A percentile compares a stretch with the other conserved stretches of the same genome.
phyloP scores from a whole-genome alignment of 53 echinoderm and acorn worm genomes.

The Henricia sp. region DNA sequence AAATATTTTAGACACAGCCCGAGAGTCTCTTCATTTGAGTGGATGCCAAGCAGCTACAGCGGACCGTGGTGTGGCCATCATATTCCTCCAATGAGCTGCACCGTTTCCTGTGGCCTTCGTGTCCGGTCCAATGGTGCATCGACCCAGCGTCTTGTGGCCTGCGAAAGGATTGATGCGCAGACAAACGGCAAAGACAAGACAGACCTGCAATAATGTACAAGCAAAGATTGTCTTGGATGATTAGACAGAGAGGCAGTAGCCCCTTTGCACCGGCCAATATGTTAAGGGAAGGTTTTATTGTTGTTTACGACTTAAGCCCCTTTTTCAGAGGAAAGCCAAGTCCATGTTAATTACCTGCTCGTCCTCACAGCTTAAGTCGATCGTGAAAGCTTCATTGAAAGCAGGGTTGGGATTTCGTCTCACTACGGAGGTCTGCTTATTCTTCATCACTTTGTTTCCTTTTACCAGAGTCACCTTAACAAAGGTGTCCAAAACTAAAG shows the following conservation, averaged over 20 bases:
- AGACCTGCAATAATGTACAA: constrained; percentile 19
- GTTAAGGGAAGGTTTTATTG: too few relatives aligned
- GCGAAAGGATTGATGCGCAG: constrained; percentile 83
- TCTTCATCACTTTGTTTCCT: constrained; percentile 80
- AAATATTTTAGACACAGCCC: too few relatives aligned
- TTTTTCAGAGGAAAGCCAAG: too few relatives aligned
- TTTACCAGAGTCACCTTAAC: constrained; percentile 90
- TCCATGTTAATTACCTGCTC: constrained; percentile 21
- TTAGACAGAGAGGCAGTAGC: background rate
- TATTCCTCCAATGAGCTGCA: constrained; percentile 90
- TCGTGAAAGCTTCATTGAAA: constrained; percentile 91
- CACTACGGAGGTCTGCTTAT: constrained; percentile 77
- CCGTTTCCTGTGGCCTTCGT: constrained; percentile 80
- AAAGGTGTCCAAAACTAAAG: constrained; percentile 85
- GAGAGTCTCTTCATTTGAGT: constrained; percentile 43
- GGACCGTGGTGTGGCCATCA: constrained; percentile 81
- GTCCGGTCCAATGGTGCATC: constrained; percentile 84
- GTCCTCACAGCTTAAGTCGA: constrained; percentile 68
- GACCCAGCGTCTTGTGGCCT: constrained; percentile 81
- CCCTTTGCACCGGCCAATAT: too few relatives aligned
- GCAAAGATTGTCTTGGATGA: background rate
- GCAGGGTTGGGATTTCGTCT: constrained; percentile 80
- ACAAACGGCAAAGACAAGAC: constrained; percentile 77
- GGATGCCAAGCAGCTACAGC: constrained; percentile 89
- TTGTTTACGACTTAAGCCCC: too few relatives aligned